phyloP scores from a whole-genome alignment of 2,797 vertebrate species.

The Podarcis siculus region DNA sequence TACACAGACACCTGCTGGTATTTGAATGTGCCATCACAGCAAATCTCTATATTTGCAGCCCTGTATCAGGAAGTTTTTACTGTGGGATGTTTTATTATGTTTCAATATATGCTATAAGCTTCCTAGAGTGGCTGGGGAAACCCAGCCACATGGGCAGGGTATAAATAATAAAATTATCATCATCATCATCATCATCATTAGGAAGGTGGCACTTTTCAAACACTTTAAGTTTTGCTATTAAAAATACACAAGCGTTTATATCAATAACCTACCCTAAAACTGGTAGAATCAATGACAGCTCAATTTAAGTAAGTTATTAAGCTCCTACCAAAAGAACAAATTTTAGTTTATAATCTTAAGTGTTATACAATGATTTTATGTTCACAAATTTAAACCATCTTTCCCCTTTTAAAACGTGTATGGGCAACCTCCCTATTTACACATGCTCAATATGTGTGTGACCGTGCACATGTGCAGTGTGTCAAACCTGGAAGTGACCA shows the following conservation, averaged over 20 bases:
- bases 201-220: neutral
- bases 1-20: neutral
- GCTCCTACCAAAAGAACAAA: neutral
- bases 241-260: neutral
- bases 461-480: too few relatives aligned
- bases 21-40: accelerated
- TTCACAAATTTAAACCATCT: neutral
- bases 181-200: too few relatives aligned
- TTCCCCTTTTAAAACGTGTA: neutral
- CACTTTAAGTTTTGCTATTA: neutral
- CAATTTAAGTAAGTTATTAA: neutral
- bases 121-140: too few relatives aligned
- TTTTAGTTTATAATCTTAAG: neutral
- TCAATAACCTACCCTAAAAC: neutral
- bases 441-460: too few relatives aligned
- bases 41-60: neutral
- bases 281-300: neutral
- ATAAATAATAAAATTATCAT: too few relatives aligned
- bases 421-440: neutral
- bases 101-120: too few relatives aligned
- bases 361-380: neutral
- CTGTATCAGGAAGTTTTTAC: too few relatives aligned
- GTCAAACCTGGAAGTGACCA: too few relatives aligned
- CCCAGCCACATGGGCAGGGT: too few relatives aligned
- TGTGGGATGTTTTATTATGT: too few relatives aligned